Evolutionary conservation across 2,113 vertebrate genomes (phyloP), one percentile per base, ranked within the genome.

Genomic region (Stercorarius parasiticus): DNA sequence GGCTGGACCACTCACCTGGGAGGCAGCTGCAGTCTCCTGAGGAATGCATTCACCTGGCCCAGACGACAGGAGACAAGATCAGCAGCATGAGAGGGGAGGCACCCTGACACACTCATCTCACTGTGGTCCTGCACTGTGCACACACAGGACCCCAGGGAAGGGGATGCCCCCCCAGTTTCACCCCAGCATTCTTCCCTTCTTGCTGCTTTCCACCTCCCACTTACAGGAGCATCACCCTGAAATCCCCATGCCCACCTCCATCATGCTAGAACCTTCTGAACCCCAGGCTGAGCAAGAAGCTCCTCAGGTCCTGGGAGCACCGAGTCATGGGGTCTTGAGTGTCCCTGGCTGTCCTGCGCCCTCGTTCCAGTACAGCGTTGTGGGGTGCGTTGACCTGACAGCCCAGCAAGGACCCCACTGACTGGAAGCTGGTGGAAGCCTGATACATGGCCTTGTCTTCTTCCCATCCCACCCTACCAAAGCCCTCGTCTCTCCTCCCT

Each of bases 31-130:
- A 58, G 76, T 84, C 74, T 98, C 95, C 83, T 98, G 98, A 38
- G 99, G 99, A 59, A 98, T n/a, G 81, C 99, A 99, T 84, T 99
- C 98, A 71, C 98, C 98, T 98, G 92, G 38, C 40, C 59, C 93
- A 95, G 49, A 92, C 88, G 55, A 61, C 70, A 87, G 49, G 52
- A 90, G 93, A 77, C 38, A 77, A 58, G 47, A 62, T 88, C 29
- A 45, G 36, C 58, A 86, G 29, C 4, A 1, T 62, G 40, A 87
- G 47, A 77, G 18, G 14, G 29, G 45, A 20, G 8, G 4, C 11
- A 7, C 43, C 61, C 52, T 61, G 38, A 70, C 22, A 65, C 73
- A 27, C 30, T 43, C 42, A 13, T 29, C 81, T 88, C 55, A 62
- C 27, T 1, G 1, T 69, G 50, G 64, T 61, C 38, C 76, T 83